Evolutionary conservation across 1,140 invertebrate genomes (phyloP).

Genomic region (Pseudomyrmex pallidus): DNA sequence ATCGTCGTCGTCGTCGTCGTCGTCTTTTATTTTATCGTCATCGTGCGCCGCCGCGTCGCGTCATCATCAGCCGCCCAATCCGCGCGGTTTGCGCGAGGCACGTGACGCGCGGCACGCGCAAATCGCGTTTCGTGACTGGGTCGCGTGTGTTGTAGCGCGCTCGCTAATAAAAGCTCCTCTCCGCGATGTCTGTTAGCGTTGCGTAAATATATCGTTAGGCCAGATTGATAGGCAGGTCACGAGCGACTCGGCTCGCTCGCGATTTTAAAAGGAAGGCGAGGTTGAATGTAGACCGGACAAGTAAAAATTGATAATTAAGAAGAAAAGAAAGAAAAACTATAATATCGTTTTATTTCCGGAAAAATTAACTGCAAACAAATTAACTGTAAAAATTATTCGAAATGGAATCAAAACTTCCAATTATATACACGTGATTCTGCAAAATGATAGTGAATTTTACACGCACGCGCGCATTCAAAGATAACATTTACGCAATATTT

Average conservation of each 20-base stretch:
- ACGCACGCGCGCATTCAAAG: too few relatives aligned
- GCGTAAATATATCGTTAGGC: constrained; percentile 68
- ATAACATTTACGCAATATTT: too few relatives aligned
- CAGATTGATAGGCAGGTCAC: constrained; percentile 63
- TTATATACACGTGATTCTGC: too few relatives aligned
- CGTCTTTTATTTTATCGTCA: neutral
- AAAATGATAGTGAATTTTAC: too few relatives aligned
- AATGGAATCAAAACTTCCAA: too few relatives aligned
- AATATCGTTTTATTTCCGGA: too few relatives aligned
- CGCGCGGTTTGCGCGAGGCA: neutral
- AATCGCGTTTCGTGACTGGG: constrained; percentile 62
- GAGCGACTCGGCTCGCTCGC: neutral
- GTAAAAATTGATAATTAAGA: neutral
- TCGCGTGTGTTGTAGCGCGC: constrained; percentile 58
- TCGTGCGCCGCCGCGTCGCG: neutral
- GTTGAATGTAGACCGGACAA: neutral
- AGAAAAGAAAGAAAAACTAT: too few relatives aligned
- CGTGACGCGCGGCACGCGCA: constrained; percentile 43
- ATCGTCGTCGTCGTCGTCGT: too few relatives aligned
- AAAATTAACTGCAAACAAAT: too few relatives aligned
- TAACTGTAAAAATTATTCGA: too few relatives aligned
- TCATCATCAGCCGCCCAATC: neutral
- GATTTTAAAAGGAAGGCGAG: neutral
- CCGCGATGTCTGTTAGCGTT: constrained; percentile 21
- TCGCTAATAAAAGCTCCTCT: constrained; percentile 58